Evolutionary conservation across 2,113 vertebrate species (phyloP).

Genomic region (Xenopus tropicalis): UCB_Xtro_10.0 CM004449.2:26340001-26340500

Average conservation of each 20-base stretch:
- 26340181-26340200: not conserved
- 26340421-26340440: too few species aligned
- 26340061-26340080: too few species aligned
- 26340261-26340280: not conserved
- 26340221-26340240: not conserved
- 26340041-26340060: too few species aligned
- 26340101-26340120: too few species aligned
- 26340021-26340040: too few species aligned
- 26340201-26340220: not conserved
- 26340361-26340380: not conserved
- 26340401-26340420: not conserved
- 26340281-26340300: not conserved
- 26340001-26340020: too few species aligned
- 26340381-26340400: not conserved
- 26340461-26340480: too few species aligned
- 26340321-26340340: not conserved
- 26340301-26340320: not conserved
- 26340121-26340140: too few species aligned
- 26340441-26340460: too few species aligned
- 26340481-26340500: too few species aligned
- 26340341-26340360: not conserved
- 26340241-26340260: not conserved
- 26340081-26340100: too few species aligned
- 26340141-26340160: too few species aligned
- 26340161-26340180: not conserved